Conservation (phyloP, 35 echinoderm and acorn worm species). For the Patiria miniata region DNA sequence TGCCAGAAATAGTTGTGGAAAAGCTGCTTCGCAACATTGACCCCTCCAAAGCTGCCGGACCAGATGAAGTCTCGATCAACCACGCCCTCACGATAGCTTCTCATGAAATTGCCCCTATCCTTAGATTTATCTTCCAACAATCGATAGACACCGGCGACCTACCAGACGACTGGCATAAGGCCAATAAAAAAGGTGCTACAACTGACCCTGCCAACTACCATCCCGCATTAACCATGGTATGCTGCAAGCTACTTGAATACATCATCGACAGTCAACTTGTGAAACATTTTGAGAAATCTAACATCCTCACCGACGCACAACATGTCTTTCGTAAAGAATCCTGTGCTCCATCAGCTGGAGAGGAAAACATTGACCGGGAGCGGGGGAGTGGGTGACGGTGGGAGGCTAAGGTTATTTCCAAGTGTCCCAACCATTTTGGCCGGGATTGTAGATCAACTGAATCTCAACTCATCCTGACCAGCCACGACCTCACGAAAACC, state of each 20-base stretch:
- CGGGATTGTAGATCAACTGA: too few relatives aligned
- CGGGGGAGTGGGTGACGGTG: too few relatives aligned
- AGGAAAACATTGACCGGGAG: too few relatives aligned
- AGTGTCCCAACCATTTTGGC: too few relatives aligned
- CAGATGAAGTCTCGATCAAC: too few relatives aligned
- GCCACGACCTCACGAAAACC: conserved; percentile 30
- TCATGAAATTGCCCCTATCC: conserved; percentile 1
- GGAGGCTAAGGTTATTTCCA: too few relatives aligned
- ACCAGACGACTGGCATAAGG: conserved; percentile 46
- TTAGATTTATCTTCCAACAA: conserved; percentile 23
- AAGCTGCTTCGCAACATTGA: conserved; percentile 46
- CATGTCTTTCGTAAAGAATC: conserved; percentile 47
- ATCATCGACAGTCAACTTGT: conserved; percentile 31
- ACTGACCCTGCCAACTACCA: conserved; percentile 49
- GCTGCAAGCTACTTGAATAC: conserved; percentile 47
- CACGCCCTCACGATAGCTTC: neutral
- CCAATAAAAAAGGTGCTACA: conserved; percentile 50
- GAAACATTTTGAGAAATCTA: neutral
- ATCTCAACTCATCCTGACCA: conserved; percentile 40
- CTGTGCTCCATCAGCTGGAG: neutral
- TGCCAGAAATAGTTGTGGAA: too few relatives aligned
- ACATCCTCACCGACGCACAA: conserved; percentile 31
- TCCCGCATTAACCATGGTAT: conserved; percentile 27
- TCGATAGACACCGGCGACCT: too few relatives aligned
- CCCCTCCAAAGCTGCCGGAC: conserved; percentile 30